Percentiles rank a stretch among this genome's conserved stretches.
These are phyloP conservation scores for Daphoenositta chrysoptera DNA, from an alignment of 2,113 vertebrate species.

Conservation along the genomic window DNA sequence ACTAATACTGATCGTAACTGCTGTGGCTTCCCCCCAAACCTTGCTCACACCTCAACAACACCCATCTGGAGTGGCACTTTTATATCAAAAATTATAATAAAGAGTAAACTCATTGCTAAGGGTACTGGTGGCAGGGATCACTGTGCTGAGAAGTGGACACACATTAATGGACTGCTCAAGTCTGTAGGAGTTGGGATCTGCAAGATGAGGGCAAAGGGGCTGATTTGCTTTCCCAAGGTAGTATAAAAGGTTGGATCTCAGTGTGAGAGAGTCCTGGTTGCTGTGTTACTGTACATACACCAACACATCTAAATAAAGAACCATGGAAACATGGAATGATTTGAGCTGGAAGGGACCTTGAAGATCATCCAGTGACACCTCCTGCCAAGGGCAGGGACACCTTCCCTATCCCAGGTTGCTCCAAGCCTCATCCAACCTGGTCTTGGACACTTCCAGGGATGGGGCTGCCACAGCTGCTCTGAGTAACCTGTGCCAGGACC, in stretches of 20 bases:
- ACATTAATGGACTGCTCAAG: rapidly evolving
- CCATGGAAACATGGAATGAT: background rate
- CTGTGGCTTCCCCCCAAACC: background rate
- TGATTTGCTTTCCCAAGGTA: background rate
- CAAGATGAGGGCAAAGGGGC: background rate
- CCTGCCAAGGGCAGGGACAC: background rate
- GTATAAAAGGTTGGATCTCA: background rate
- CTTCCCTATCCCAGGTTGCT: background rate
- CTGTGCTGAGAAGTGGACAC: background rate
- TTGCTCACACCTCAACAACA: background rate
- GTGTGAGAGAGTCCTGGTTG: background rate
- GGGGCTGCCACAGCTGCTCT: background rate
- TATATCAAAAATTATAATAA: background rate
- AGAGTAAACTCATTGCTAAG: background rate
- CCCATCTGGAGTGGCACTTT: background rate
- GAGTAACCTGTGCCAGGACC: background rate
- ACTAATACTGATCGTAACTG: background rate
- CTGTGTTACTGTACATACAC: background rate
- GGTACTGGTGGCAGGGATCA: background rate
- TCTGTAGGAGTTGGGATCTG: background rate
- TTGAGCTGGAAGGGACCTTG: background rate
- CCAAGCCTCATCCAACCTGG: rapidly evolving
- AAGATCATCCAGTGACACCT: background rate
- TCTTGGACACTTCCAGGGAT: background rate
- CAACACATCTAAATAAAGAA: background rate